Evolutionary conservation across 2,888 invertebrate species (phyloP).

Genomic region (Corbicula japonica): DNA sequence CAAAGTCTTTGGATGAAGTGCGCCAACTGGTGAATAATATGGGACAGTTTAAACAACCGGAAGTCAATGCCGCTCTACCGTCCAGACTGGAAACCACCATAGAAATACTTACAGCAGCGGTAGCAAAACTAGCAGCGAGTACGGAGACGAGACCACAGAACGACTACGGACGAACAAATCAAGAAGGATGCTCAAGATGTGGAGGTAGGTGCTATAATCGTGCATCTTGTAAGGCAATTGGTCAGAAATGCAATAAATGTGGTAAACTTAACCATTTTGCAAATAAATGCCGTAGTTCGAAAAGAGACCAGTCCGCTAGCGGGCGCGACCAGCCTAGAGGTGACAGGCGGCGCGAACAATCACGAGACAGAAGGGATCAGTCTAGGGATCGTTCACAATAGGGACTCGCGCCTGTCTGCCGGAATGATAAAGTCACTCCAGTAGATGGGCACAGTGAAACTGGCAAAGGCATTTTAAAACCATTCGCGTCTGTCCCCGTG

Average conservation of each 20-base stretch:
- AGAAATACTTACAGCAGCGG: background rate
- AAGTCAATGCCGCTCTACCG: background rate
- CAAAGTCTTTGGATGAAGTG: slow-evolving; percentile 5
- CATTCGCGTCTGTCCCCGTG: too few relatives aligned
- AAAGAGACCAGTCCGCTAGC: background rate
- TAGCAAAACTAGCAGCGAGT: background rate
- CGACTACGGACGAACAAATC: background rate
- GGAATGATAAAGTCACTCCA: slow-evolving; percentile 2
- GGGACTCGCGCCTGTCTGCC: slow-evolving; percentile 43
- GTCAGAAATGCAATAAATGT: slow-evolving; percentile 33
- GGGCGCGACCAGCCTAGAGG: background rate
- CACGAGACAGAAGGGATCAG: background rate
- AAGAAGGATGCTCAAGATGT: slow-evolving; percentile 1
- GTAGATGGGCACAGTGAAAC: slow-evolving; percentile 36
- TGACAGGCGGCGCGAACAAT: background rate
- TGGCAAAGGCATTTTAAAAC: background rate
- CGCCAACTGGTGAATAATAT: background rate
- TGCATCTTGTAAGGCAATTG: slow-evolving; percentile 27
- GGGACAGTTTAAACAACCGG: background rate
- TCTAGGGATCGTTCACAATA: slow-evolving; percentile 14
- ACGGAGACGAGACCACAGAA: background rate
- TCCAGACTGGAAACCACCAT: background rate
- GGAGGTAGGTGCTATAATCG: slow-evolving; percentile 10
- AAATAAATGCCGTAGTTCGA: background rate
- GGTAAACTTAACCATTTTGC: slow-evolving; percentile 28